Evolutionary conservation across 2,113 vertebrate genomes (phyloP).

Genomic region (Callocephalon fimbriatum): DNA sequence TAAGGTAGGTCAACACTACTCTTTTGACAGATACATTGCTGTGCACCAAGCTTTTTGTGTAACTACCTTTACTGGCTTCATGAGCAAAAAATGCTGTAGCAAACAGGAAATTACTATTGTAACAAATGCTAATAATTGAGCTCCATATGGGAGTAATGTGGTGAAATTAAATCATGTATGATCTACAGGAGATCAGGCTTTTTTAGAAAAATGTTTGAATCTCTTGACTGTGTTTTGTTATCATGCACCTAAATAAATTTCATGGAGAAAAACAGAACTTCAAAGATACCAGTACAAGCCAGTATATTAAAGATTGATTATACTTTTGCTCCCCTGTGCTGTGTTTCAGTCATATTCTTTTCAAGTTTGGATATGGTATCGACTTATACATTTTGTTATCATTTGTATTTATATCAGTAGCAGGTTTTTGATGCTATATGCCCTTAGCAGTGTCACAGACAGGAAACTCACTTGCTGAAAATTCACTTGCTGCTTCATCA

Average conservation of each 20-base stretch:
- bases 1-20: neutral
- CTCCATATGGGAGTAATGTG: neutral
- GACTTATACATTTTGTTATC: neutral
- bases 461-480: neutral
- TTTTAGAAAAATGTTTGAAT: neutral
- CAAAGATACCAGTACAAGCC: neutral
- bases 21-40: neutral
- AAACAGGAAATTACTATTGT: neutral
- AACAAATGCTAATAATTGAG: neutral
- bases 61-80: neutral
- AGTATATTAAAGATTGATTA: neutral
- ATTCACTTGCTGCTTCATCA: neutral
- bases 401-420: neutral
- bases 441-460: neutral
- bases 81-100: neutral
- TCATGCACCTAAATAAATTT: neutral
- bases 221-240: neutral
- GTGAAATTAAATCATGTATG: neutral
- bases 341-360: neutral
- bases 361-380: neutral
- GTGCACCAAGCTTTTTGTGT: neutral
- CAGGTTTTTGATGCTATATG: neutral
- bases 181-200: neutral
- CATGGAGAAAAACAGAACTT: neutral
- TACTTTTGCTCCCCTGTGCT: neutral